A percentile compares a stretch with the other conserved stretches of the same genome.
Evolutionary conservation across 2,113 vertebrate genomes (phyloP).

Genomic region (Taxidea taxus): DNA sequence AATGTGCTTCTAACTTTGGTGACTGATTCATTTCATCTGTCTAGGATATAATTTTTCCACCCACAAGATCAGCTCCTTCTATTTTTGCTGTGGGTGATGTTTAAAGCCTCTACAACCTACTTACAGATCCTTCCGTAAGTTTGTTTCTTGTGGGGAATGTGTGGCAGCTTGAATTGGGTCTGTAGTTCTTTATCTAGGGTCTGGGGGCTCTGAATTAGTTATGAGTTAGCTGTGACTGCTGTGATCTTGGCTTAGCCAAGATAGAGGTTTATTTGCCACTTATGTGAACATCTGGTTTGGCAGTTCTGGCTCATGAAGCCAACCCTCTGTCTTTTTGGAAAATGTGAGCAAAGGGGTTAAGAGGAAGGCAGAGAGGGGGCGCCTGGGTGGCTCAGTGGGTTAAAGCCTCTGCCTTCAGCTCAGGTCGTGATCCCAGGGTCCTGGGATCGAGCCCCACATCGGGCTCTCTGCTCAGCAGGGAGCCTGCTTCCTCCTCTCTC

Average conservation of each 20-base stretch:
- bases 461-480: no score
- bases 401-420: no score
- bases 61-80: conserved; percentile 14
- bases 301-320: not conserved
- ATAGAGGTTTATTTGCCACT: not conserved
- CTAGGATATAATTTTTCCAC: not conserved
- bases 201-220: not conserved
- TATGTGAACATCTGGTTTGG: not conserved
- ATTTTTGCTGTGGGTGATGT: not conserved
- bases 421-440: no score
- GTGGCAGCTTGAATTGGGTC: not conserved
- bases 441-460: no score
- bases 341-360: not conserved
- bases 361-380: not conserved
- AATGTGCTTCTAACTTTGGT: conserved; percentile 32
- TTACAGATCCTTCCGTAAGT: not conserved
- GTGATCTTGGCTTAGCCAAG: not conserved
- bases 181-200: not conserved
- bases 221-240: not conserved
- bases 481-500: no score
- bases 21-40: conserved; percentile 5
- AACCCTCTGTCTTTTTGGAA: not conserved
- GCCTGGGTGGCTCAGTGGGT: no score
- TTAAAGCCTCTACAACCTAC: not conserved
- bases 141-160: not conserved